Percentiles rank a stretch among this genome's conserved stretches.
phyloP scores from a whole-genome alignment of 2,888 invertebrate genomes.

The Andrena camellia region DNA sequence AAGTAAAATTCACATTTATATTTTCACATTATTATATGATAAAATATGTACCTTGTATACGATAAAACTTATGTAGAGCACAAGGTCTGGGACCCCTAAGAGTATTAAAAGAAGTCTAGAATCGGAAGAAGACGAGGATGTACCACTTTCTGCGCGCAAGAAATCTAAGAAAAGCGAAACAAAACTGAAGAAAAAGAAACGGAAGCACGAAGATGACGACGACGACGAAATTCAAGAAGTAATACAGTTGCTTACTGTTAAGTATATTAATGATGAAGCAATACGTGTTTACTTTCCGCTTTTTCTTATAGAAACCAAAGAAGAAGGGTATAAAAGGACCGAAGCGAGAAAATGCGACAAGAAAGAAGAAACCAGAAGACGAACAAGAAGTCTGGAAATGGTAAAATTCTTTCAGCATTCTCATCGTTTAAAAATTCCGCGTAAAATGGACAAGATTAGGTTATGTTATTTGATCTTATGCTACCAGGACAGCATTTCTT shows the following conservation, averaged over 20 bases:
- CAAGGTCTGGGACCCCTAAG: constrained; percentile 73
- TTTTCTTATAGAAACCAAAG: constrained; percentile 76
- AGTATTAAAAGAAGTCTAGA: constrained; percentile 86
- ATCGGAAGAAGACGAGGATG: constrained; percentile 87
- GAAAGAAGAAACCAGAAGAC: constrained; percentile 92
- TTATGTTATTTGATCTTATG: constrained; percentile 20
- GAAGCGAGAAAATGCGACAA: constrained; percentile 84
- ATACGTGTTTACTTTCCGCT: not conserved
- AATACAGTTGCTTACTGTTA: constrained; percentile 25
- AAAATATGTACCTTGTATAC: not conserved
- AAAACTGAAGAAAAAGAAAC: constrained; percentile 88
- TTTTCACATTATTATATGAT: constrained; percentile 64
- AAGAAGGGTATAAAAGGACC: constrained; percentile 79
- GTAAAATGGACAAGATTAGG: not conserved
- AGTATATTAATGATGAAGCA: not conserved
- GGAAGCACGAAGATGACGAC: constrained; percentile 78
- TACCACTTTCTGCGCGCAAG: constrained; percentile 89
- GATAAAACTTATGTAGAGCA: constrained; percentile 65
- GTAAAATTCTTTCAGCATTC: constrained; percentile 85
- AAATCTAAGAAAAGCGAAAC: constrained; percentile 88
- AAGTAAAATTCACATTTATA: constrained; percentile 83
- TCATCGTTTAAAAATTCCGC: constrained; percentile 10
- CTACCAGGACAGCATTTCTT: too few species aligned
- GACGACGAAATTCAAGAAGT: constrained; percentile 81
- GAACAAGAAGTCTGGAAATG: constrained; percentile 96